Percentiles rank a stretch among this genome's conserved stretches.
phyloP scores from a whole-genome alignment of 2,797 vertebrate species.

The Capromys pilorides region DNA sequence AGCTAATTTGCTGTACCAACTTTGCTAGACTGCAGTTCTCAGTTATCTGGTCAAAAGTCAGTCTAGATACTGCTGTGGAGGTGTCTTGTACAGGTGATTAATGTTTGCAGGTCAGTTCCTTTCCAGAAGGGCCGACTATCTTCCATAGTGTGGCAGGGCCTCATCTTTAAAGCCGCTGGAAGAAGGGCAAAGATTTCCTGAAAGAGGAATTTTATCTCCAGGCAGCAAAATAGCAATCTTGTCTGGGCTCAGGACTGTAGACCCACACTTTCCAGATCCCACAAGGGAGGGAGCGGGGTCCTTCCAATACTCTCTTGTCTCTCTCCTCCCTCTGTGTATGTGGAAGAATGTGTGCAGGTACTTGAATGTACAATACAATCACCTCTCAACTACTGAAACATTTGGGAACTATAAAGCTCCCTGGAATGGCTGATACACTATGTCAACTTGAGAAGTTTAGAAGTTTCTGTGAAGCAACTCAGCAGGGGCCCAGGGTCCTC shows the following conservation, averaged over 20 bases:
- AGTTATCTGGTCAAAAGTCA: background rate
- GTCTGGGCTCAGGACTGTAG: background rate
- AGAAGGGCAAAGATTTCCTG: background rate
- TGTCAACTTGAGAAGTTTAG: too few relatives aligned
- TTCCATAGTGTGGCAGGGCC: background rate
- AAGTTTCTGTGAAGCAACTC: too few relatives aligned
- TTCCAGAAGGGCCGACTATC: background rate
- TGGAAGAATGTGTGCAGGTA: too few relatives aligned
- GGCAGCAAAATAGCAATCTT: background rate
- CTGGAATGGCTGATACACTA: too few relatives aligned
- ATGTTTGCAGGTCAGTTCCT: background rate
- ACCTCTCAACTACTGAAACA: background rate
- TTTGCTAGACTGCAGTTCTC: background rate
- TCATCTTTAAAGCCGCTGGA: background rate
- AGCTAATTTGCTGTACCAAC: background rate
- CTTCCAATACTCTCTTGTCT: background rate
- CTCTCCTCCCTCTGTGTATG: background rate
- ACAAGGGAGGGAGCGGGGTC: background rate
- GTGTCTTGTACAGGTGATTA: background rate
- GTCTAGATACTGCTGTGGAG: background rate
- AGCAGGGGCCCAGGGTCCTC: too few relatives aligned
- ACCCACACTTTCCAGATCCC: background rate
- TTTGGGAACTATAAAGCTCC: background rate
- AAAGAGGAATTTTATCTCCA: background rate
- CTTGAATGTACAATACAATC: too few relatives aligned